These are phyloP conservation scores for Labeo rohita DNA, from an alignment of 2,113 vertebrate genomes.

Conservation along the genomic window DNA sequence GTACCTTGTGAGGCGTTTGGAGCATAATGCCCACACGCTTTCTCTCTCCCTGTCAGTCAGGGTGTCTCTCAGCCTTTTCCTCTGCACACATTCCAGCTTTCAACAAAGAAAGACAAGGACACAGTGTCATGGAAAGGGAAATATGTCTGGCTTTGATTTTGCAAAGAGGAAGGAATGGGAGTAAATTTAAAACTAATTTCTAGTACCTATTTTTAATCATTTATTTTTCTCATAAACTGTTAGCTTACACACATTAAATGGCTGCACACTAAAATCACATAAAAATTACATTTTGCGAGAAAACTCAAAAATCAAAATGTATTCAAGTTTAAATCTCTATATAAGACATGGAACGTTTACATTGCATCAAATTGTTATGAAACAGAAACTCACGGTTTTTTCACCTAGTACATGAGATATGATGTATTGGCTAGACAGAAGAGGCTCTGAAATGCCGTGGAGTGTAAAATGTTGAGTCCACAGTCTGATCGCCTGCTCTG, in stretches of 20 bases:
- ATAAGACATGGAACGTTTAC: neutral
- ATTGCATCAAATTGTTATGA: neutral
- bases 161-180: too few relatives aligned
- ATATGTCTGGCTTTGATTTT: neutral
- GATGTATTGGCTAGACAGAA: slow-evolving; percentile 85
- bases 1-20: slow-evolving; percentile 83
- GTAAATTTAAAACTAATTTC: neutral
- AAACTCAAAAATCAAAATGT: too few relatives aligned
- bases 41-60: slow-evolving; percentile 76
- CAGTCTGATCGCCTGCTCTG: slow-evolving; percentile 68
- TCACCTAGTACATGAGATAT: slow-evolving; percentile 89
- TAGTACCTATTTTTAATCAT: neutral
- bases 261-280: neutral
- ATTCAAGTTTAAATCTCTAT: too few relatives aligned
- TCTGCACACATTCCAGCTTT: slow-evolving; percentile 83
- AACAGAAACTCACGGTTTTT: slow-evolving; percentile 83
- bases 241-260: neutral
- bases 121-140: neutral
- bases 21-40: slow-evolving; percentile 82
- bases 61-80: slow-evolving; percentile 60
- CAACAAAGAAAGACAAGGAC: neutral
- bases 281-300: neutral
- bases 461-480: slow-evolving; percentile 82
- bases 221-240: neutral
- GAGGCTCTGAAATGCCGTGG: slow-evolving; percentile 83